A percentile compares a stretch with the other conserved stretches of the same genome.
Evolutionary conservation across 2,888 invertebrate genomes (phyloP).

Genomic region (Drosophila lutescens): DNA sequence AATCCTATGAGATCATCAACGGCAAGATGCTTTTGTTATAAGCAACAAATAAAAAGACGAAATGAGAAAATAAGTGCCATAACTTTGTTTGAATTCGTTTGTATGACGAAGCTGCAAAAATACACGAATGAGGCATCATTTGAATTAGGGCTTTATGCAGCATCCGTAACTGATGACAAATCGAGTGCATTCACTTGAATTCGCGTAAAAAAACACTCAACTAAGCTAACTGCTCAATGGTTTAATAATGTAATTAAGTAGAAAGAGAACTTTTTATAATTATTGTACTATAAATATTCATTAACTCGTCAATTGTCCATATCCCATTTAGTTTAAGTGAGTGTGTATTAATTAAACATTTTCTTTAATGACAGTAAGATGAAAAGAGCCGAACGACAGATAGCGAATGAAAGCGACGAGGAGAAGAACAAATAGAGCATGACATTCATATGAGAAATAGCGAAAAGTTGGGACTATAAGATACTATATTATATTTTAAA

Average conservation of each 20-base stretch:
- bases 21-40: slow-evolving; percentile 32
- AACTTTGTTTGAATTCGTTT: slow-evolving; percentile 6
- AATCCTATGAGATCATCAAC: slow-evolving; percentile 39
- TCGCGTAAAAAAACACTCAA: background rate
- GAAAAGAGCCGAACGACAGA: slow-evolving; percentile 9
- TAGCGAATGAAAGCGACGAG: background rate
- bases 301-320: slow-evolving; percentile 23
- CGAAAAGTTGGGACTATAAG: background rate
- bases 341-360: slow-evolving; percentile 13
- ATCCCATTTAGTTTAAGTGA: slow-evolving; percentile 21
- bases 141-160: background rate
- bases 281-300: slow-evolving; percentile 28
- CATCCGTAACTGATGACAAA: slow-evolving; percentile 17
- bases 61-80: slow-evolving; percentile 15
- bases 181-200: slow-evolving; percentile 5
- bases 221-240: background rate
- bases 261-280: slow-evolving; percentile 13
- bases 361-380: slow-evolving; percentile 21
- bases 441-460: background rate
- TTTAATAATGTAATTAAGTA: slow-evolving; percentile 17
- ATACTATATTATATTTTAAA: background rate
- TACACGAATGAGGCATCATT: slow-evolving; percentile 5
- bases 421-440: background rate
- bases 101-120: slow-evolving; percentile 14
- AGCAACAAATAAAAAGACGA: slow-evolving; percentile 21